Conservation (phyloP, 2,113 vertebrate species). For the Callorhinus ursinus region DNA sequence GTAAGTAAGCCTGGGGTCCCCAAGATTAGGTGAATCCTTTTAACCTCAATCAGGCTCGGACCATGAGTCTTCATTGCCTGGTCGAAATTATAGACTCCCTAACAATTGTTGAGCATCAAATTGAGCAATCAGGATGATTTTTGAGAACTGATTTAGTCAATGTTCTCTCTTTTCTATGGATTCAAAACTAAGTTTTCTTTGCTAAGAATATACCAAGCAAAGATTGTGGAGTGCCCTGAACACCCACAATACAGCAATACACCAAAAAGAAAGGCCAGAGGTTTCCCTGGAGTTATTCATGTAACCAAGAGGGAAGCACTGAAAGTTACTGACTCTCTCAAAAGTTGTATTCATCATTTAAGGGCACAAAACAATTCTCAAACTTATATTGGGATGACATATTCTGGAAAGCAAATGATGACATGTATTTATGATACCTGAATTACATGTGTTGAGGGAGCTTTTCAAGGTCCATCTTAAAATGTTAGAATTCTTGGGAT, state of each 20-base stretch:
- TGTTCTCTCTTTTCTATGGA: background rate
- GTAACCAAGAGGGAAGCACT: background rate
- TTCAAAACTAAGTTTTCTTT: constrained; percentile 17
- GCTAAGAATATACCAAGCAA: constrained; percentile 29
- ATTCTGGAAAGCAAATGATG: background rate
- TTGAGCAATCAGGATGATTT: constrained; percentile 4
- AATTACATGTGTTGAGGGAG: background rate
- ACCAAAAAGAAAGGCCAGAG: background rate
- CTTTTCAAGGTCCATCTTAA: background rate
- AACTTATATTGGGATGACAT: background rate
- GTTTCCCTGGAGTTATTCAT: background rate
- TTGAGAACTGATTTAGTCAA: background rate
- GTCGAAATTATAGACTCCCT: background rate
- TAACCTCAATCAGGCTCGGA: background rate
- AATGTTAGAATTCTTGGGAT: background rate
- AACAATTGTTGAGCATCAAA: background rate
- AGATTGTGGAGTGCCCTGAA: background rate
- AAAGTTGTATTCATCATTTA: background rate
- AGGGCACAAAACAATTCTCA: background rate
- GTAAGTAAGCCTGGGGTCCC: background rate
- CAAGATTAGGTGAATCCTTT: background rate
- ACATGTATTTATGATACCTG: background rate
- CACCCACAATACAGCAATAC: background rate
- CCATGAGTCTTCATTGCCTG: background rate
- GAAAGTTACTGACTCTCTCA: background rate